Evolutionary conservation across 2,797 vertebrate genomes (phyloP), one percentile per base, ranked within the genome.

Genomic region (Tokudaia tokunoshimensis): DNA sequence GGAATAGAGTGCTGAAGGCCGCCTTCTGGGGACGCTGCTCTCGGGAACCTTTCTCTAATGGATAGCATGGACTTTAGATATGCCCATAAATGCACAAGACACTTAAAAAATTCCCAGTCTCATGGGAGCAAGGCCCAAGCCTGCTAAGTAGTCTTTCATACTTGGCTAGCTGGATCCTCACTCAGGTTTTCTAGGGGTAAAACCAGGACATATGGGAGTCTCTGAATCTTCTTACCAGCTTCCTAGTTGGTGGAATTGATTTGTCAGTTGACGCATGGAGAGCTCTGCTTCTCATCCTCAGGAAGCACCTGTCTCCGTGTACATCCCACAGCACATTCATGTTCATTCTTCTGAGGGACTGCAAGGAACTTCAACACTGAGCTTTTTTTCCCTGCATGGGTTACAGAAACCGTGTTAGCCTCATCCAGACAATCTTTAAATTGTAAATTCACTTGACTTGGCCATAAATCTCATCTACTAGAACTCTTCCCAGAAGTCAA

Each of bases 21-120:
- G 9, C 13, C 22, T 70, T 70, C 19, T 10, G 22, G 34, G n/a
- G 2, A n/a, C 24, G 63, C 31, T 75, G 14, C 50, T 79, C 89
- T 50, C 12, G 2, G 13, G 0, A 12, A 3, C 1, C 31, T 31
- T 70, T 34, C n/a, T 44, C 15, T n/a, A 3, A 5, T 3, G 12
- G 0, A 3, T 2, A 26, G 3, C 4, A 10, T 1, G 0, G 15
- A 14, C 24, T 89, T 86, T 55, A 57, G 63, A 52, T 50, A 52
- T 57, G 55, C 44, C 12, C 31, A 29, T 59, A 7, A 8, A 34
- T 5, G 11, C 14, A 13, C 6, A 41, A 9, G 29, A 26, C 4
- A 11, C 55, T 24, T 15, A 13, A 55, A 20, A 76, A 44, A 13
- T 79, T 13, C 31, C 47, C 41, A 13, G 6, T 31, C 41, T 76